Conservation (phyloP, 2,113 vertebrate genomes). For the Mormyrus iriodes region DNA sequence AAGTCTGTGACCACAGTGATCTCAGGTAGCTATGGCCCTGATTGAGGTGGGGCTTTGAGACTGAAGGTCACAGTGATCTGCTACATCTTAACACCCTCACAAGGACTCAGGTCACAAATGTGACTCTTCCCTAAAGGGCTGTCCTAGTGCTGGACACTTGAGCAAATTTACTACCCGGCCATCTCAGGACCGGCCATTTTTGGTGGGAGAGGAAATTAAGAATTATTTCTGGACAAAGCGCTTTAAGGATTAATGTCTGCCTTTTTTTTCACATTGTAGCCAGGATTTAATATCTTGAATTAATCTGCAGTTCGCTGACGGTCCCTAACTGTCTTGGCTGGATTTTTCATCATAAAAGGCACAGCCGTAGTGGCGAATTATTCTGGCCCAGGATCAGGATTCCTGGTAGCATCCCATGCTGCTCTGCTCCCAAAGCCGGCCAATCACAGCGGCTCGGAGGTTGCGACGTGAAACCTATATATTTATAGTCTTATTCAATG, state of each 20-base stretch:
- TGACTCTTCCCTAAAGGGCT: not conserved
- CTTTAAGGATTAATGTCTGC: not conserved
- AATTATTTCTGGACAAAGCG: not conserved
- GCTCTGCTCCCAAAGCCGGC: not conserved
- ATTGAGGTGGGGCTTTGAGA: not conserved
- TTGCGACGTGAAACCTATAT: not conserved
- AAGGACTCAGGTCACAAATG: not conserved
- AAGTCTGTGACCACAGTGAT: not conserved
- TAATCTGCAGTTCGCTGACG: not conserved
- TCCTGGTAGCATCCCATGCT: not conserved
- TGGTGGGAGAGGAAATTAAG: not conserved
- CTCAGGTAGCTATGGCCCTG: not conserved
- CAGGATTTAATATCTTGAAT: not conserved
- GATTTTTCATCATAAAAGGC: not conserved
- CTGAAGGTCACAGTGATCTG: not conserved
- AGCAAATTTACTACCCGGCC: not conserved
- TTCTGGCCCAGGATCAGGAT: not conserved
- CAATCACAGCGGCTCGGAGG: not conserved
- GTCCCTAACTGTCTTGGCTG: not conserved
- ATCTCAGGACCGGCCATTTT: not conserved
- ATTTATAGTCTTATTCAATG: not conserved
- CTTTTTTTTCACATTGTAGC: not conserved
- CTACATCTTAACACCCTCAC: not conserved
- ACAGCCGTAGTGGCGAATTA: not conserved
- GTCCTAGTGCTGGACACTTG: not conserved